Conservation (phyloP, 2,797 vertebrate species). For the Falco novaeseelandiae region DNA sequence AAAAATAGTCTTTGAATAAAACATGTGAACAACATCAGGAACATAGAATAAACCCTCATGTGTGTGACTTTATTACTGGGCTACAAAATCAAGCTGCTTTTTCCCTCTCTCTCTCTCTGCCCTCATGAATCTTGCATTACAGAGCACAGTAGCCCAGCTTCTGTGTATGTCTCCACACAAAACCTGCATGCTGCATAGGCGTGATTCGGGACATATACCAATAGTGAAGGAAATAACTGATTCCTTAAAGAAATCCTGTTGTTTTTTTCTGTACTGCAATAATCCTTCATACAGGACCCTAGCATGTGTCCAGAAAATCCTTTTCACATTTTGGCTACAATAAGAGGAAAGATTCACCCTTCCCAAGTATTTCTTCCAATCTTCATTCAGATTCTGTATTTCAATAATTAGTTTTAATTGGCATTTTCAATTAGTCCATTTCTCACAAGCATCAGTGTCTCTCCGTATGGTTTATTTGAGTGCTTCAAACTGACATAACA, state of each 20-base stretch:
- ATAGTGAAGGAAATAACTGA: background rate
- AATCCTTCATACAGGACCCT: background rate
- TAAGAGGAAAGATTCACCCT: background rate
- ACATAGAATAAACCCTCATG: background rate
- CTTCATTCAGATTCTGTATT: background rate
- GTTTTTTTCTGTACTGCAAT: background rate
- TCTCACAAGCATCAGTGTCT: background rate
- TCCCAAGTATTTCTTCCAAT: background rate
- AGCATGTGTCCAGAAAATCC: background rate
- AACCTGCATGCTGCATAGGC: rapidly evolving
- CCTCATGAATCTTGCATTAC: background rate
- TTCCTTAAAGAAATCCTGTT: background rate
- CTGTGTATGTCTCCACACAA: background rate
- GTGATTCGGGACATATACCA: background rate
- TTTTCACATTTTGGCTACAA: background rate
- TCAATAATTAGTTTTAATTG: background rate
- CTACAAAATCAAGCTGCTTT: background rate
- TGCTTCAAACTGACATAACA: background rate
- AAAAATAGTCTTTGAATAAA: constrained; percentile 14
- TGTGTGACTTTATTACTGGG: background rate
- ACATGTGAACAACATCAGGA: background rate
- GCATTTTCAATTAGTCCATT: background rate
- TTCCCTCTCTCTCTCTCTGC: background rate
- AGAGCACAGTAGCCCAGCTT: background rate
- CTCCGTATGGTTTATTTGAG: background rate